These are phyloP conservation scores for Tapirus indicus DNA, from an alignment of 2,797 vertebrate genomes.

Conservation along the genomic window DNA sequence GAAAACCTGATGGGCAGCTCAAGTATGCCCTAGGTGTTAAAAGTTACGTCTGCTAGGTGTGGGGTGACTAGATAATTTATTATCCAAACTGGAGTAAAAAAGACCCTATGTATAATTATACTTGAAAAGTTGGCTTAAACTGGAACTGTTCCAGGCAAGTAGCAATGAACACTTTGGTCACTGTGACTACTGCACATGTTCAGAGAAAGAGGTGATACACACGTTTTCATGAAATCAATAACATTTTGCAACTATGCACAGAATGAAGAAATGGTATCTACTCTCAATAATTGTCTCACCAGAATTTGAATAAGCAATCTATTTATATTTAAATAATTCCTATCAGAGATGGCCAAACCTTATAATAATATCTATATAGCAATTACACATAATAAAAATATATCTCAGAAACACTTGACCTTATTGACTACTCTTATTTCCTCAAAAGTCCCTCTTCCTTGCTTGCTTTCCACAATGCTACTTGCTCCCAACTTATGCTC, in stretches of 20 bases:
- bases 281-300: background rate
- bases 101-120: background rate
- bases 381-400: background rate
- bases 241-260: background rate
- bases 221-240: conserved; percentile 15
- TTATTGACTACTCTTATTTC: background rate
- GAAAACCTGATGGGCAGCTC: background rate
- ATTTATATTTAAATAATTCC: conserved; percentile 33
- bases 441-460: background rate
- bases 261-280: background rate
- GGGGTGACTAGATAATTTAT: background rate
- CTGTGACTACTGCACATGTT: background rate
- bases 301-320: background rate
- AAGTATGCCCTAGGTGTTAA: background rate
- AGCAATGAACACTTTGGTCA: background rate
- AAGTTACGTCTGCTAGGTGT: background rate
- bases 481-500: background rate
- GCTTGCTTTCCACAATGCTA: background rate
- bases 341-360: conserved; percentile 25
- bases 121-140: conserved; percentile 7
- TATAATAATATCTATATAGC: background rate
- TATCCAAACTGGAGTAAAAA: conserved; percentile 15
- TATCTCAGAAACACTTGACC: background rate
- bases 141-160: background rate
- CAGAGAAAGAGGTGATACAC: conserved; percentile 21